phyloP scores from a whole-genome alignment of 2,113 vertebrate species.

The Bothrops jararaca region DNA sequence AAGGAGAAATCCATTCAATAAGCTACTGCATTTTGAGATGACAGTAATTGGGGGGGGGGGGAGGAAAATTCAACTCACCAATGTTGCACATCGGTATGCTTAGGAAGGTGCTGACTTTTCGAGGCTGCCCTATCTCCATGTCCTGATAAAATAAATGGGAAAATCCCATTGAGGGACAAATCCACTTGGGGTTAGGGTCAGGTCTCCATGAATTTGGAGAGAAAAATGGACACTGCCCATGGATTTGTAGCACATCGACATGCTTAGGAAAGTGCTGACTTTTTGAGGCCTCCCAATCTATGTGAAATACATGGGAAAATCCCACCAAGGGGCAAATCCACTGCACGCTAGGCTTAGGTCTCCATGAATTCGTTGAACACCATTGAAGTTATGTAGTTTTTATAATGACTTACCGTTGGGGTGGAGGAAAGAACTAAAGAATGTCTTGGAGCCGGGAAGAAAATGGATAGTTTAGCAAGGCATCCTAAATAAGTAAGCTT shows the following conservation, averaged over 20 bases:
- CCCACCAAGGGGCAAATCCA: not conserved
- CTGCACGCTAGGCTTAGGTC: not conserved
- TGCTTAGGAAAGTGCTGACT: not conserved
- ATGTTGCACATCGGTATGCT: not conserved
- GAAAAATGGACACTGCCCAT: no score
- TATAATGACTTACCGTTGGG: not conserved
- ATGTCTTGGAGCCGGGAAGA: conserved; percentile 18
- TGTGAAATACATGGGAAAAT: not conserved
- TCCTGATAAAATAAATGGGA: not conserved
- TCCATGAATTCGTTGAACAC: not conserved
- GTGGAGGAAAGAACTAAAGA: not conserved
- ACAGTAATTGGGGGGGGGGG: conserved; percentile 26
- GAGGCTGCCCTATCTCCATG: not conserved
- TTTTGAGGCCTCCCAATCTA: not conserved
- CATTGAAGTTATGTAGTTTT: not conserved
- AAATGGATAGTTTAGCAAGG: conserved; percentile 31
- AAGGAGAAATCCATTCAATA: conserved; percentile 53
- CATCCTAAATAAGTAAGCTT: not conserved
- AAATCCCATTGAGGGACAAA: not conserved
- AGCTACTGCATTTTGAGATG: conserved; percentile 53
- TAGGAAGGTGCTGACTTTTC: not conserved
- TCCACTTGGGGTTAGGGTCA: not conserved
- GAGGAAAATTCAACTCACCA: conserved; percentile 29
- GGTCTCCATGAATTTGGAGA: not conserved
- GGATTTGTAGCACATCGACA: not conserved